phyloP scores from a whole-genome alignment of 2,113 vertebrate species.

The Thryonomys swinderianus region DNA sequence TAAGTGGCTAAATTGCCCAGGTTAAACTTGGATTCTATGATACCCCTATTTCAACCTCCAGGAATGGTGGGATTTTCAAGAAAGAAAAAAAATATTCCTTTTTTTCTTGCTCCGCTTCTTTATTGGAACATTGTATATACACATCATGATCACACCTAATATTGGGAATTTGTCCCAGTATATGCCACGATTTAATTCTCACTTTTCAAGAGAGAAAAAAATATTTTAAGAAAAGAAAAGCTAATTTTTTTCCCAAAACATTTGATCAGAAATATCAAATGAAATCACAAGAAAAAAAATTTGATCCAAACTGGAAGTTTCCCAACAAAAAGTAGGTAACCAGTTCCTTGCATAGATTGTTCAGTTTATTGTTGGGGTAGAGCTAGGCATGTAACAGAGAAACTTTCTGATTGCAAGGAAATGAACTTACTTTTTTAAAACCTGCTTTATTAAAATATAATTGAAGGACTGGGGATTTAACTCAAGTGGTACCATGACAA shows the following conservation, averaged over 20 bases:
- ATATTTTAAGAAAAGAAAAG: conserved; percentile 2
- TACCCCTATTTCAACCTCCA: neutral
- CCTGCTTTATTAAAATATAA: neutral
- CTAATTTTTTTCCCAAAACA: neutral
- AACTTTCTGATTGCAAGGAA: conserved; percentile 12
- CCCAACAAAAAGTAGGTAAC: conserved; percentile 7
- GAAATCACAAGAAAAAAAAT: neutral
- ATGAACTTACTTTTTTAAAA: neutral
- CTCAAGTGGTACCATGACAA: too few species aligned
- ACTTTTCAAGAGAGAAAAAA: neutral
- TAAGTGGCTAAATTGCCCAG: neutral
- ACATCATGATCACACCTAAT: too few species aligned
- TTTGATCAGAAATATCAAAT: neutral
- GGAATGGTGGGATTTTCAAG: neutral
- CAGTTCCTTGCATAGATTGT: neutral
- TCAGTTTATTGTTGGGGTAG: neutral
- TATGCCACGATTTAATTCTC: too few species aligned
- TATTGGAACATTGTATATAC: too few species aligned
- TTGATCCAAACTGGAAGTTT: conserved; percentile 26
- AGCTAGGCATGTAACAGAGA: neutral
- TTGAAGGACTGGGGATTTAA: too few species aligned
- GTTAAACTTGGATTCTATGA: neutral
- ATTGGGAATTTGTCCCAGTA: too few species aligned
- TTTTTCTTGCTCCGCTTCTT: too few species aligned
- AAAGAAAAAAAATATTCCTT: neutral